These are phyloP conservation scores for Danio aesculapii DNA, from an alignment of 2,797 vertebrate species.

Conservation along the genomic window DNA sequence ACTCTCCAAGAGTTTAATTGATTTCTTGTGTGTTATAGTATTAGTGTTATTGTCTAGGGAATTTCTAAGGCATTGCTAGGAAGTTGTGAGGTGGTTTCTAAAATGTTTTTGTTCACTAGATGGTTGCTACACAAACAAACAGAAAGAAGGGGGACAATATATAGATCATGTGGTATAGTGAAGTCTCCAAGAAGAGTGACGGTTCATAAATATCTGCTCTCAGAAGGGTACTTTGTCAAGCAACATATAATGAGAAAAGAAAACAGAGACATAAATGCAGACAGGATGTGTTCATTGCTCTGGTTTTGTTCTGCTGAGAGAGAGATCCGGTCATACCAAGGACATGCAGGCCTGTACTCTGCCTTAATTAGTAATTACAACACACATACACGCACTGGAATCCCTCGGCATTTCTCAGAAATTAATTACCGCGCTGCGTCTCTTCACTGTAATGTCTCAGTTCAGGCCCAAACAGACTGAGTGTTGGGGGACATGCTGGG, in stretches of 20 bases:
- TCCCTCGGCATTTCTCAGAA: conserved; percentile 33
- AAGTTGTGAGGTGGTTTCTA: conserved; percentile 1
- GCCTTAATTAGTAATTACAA: conserved; percentile 43
- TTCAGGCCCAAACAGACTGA: background rate
- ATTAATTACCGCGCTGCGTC: conserved; percentile 13
- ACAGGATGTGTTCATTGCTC: background rate
- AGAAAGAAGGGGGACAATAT: background rate
- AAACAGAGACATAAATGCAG: background rate
- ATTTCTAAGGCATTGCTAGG: background rate
- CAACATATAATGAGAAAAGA: background rate
- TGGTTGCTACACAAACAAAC: background rate
- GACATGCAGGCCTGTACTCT: conserved; percentile 26
- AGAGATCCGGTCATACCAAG: conserved; percentile 36
- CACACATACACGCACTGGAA: background rate
- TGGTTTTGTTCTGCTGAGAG: conserved; percentile 5
- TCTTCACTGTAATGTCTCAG: conserved; percentile 15
- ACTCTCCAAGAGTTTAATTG: no score
- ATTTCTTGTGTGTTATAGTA: no score
- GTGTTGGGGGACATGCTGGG: background rate
- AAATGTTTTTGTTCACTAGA: background rate
- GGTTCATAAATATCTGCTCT: conserved; percentile 7
- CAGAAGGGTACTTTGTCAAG: background rate
- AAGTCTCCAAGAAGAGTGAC: background rate
- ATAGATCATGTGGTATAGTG: background rate
- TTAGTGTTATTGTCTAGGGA: no score